phyloP scores from a whole-genome alignment of 2,888 invertebrate species.

The Troides helena region DNA sequence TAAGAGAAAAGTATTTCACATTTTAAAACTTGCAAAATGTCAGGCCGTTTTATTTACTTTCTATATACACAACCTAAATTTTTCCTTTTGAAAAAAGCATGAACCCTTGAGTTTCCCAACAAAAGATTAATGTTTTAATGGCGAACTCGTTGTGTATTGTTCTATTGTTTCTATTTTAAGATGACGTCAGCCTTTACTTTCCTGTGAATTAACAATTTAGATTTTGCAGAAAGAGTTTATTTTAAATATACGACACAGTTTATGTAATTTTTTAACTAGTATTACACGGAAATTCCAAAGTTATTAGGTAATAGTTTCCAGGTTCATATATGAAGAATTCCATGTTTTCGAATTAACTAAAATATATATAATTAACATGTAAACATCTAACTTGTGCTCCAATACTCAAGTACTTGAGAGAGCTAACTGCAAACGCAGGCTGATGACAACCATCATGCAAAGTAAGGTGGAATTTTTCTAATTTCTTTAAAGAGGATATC shows the following conservation, averaged over 20 bases:
- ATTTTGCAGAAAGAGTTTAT: constrained; percentile 2
- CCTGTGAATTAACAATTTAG: constrained; percentile 2
- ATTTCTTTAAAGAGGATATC: too few relatives aligned
- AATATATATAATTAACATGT: too few relatives aligned
- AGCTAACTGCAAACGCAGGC: too few relatives aligned
- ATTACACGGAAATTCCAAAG: neutral
- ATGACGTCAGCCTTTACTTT: constrained; percentile 7
- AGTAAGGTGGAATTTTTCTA: too few relatives aligned
- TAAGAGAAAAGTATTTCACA: neutral
- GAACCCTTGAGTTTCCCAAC: constrained; percentile 6
- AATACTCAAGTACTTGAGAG: too few relatives aligned
- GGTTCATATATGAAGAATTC: too few relatives aligned
- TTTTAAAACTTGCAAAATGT: neutral
- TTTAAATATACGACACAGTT: neutral
- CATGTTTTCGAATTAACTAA: too few relatives aligned
- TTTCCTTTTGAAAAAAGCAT: neutral
- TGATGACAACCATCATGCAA: too few relatives aligned
- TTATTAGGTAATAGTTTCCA: too few relatives aligned
- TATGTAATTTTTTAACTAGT: neutral
- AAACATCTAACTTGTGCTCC: too few relatives aligned
- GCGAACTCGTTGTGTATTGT: constrained; percentile 16
- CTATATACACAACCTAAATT: constrained; percentile 10
- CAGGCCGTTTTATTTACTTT: neutral
- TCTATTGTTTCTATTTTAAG: constrained; percentile 23
- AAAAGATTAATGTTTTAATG: constrained; percentile 24